Conservation (phyloP, 2,797 vertebrate species). For the Passerculus sandwichensis region DNA sequence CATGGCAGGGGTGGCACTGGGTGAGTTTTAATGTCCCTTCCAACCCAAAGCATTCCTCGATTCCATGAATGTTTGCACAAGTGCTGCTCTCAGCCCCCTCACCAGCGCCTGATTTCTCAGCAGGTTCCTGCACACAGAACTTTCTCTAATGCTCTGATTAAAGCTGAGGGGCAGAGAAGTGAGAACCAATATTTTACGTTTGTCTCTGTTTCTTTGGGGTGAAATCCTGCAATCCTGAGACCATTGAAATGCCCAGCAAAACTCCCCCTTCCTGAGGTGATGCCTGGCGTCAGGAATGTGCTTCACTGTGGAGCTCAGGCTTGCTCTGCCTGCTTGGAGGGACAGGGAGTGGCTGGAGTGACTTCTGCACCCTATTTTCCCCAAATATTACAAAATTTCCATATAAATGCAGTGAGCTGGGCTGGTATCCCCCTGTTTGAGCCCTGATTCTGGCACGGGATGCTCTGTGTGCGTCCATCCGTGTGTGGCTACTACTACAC, state of each 20-base stretch:
- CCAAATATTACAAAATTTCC: not conserved
- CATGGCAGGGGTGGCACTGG: not conserved
- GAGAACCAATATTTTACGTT: not conserved
- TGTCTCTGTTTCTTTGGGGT: not conserved
- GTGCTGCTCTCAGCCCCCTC: not conserved
- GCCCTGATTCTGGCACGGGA: not conserved
- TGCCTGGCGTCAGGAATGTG: too few species aligned
- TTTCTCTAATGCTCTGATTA: not conserved
- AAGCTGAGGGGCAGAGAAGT: not conserved
- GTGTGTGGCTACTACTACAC: not conserved
- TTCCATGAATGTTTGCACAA: not conserved
- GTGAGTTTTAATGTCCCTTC: fast-evolving
- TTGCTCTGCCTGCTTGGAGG: not conserved
- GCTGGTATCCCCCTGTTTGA: not conserved
- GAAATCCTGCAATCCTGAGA: not conserved
- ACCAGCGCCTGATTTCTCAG: not conserved
- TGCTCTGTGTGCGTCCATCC: not conserved
- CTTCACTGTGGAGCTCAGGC: too few species aligned
- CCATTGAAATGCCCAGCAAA: fast-evolving
- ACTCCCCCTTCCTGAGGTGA: not conserved
- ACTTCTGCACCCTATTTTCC: not conserved
- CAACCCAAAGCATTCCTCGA: not conserved
- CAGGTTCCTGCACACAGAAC: not conserved
- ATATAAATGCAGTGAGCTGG: not conserved
- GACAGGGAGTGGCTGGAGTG: not conserved